These are phyloP conservation scores for Pogonognathellus flavescens DNA, from an alignment of 1,140 invertebrate genomes.

Conservation along the genomic window DNA sequence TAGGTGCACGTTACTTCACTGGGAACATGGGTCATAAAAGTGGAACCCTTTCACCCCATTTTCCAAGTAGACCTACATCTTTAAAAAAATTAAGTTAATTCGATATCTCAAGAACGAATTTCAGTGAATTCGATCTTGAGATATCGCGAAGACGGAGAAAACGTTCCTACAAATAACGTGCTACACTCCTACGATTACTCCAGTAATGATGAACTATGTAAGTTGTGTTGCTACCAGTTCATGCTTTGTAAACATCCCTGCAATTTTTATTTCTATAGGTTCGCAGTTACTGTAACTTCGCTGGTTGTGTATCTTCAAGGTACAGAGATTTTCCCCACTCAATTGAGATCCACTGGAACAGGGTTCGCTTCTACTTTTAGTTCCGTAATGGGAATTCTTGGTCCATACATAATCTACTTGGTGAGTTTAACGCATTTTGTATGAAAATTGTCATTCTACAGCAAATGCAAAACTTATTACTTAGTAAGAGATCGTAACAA, in stretches of 20 bases:
- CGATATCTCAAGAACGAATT: too few relatives aligned
- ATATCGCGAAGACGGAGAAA: too few relatives aligned
- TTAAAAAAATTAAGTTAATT: too few relatives aligned
- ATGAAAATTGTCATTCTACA: background rate
- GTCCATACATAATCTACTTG: constrained; percentile 59
- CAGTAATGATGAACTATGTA: too few relatives aligned
- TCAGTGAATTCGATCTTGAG: too few relatives aligned
- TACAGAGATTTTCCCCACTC: constrained; percentile 71
- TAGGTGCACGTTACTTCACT: constrained; percentile 56
- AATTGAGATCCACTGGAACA: constrained; percentile 68
- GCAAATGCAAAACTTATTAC: background rate
- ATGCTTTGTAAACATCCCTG: too few relatives aligned
- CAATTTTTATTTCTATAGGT: too few relatives aligned
- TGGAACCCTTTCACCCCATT: too few relatives aligned
- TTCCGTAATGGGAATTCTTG: constrained; percentile 33
- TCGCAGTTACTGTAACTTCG: constrained; percentile 75
- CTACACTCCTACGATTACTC: too few relatives aligned
- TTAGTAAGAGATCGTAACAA: background rate
- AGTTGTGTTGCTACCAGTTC: too few relatives aligned
- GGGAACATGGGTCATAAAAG: background rate
- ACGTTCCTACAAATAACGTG: too few relatives aligned
- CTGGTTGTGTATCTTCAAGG: constrained; percentile 74
- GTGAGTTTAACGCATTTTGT: constrained; percentile 46
- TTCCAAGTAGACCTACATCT: too few relatives aligned
- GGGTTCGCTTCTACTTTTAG: constrained; percentile 52